Evolutionary conservation across 2,113 vertebrate genomes (phyloP).

Genomic region (Eudyptes chrysolophus): DNA sequence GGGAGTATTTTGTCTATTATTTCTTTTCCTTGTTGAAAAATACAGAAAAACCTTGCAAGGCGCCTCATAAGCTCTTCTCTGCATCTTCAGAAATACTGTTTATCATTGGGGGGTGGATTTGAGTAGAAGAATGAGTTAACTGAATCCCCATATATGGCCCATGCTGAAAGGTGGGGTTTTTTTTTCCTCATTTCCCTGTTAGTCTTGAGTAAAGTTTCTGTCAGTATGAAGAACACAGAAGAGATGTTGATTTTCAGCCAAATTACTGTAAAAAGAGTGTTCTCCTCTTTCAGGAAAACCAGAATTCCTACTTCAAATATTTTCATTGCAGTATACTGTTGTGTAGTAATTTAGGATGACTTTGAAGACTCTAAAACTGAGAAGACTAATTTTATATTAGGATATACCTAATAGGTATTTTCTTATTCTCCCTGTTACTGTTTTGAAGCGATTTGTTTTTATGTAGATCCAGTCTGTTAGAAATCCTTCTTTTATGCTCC

Average conservation of each 20-base stretch:
- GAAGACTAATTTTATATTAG: neutral
- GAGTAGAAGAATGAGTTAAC: neutral
- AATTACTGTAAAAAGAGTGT: neutral
- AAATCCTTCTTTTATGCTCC: neutral
- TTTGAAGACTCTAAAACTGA: neutral
- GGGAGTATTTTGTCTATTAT: neutral
- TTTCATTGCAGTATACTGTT: neutral
- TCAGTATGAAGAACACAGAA: neutral
- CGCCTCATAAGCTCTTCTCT: neutral
- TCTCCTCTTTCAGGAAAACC: neutral
- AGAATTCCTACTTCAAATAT: neutral
- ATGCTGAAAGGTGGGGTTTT: neutral
- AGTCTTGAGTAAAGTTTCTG: neutral
- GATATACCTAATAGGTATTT: neutral
- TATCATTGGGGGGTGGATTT: neutral
- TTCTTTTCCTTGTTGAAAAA: neutral
- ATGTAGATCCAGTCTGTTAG: neutral
- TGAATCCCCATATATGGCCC: neutral
- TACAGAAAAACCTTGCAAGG: neutral
- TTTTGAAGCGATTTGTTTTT: neutral
- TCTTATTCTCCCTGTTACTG: neutral
- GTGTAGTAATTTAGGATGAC: neutral
- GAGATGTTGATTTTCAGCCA: neutral
- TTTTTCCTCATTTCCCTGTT: neutral
- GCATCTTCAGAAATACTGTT: neutral